Conservation (phyloP, 2,797 vertebrate genomes). For the Hypotaenidia philippensis region DNA sequence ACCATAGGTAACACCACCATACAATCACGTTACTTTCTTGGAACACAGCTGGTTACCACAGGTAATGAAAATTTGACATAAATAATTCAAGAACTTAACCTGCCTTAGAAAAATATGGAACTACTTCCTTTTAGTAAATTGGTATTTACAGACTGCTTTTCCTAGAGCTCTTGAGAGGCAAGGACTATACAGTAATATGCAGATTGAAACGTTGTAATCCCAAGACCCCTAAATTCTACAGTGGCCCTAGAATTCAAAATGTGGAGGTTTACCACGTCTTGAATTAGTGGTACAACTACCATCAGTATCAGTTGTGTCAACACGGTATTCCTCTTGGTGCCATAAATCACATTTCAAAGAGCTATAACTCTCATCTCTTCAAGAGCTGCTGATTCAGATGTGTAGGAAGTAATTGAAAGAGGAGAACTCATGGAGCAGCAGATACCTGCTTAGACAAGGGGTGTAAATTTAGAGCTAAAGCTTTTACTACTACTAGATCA, state of each 20-base stretch:
- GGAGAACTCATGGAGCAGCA: neutral
- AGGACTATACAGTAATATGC: neutral
- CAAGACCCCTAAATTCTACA: neutral
- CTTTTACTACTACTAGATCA: neutral
- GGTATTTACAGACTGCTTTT: neutral
- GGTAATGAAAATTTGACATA: slow-evolving; percentile 3
- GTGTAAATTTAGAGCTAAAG: neutral
- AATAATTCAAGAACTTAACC: neutral
- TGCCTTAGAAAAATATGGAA: neutral
- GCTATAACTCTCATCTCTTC: neutral
- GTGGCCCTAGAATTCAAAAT: neutral
- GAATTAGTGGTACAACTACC: neutral
- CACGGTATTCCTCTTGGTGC: neutral
- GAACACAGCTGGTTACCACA: slow-evolving; percentile 45
- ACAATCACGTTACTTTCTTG: neutral
- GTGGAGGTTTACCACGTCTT: neutral
- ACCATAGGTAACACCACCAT: slow-evolving; percentile 24
- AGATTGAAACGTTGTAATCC: neutral
- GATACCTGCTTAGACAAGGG: neutral
- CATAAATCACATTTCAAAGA: neutral
- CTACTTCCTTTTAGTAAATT: neutral
- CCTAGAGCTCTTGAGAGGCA: neutral
- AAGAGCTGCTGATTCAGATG: neutral
- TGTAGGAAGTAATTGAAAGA: neutral
- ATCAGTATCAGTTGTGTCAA: neutral